Evolutionary conservation across 2,113 vertebrate genomes (phyloP), one percentile per base, ranked within the genome.

Genomic region (Nesoenas mayeri): DNA sequence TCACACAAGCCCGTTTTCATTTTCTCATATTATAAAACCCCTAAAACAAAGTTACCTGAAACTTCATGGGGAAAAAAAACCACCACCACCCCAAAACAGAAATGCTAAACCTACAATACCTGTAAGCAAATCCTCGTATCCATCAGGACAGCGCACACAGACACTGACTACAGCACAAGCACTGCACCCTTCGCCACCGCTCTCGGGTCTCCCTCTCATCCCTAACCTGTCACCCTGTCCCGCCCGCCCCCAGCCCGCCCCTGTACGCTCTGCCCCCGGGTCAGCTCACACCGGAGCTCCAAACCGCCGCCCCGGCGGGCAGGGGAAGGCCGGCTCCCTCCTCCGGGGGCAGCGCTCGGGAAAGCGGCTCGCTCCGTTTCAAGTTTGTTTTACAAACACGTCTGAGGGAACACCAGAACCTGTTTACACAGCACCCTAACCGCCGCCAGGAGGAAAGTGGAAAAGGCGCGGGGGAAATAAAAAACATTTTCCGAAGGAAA

Each of bases 311-410:
- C 38, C 28, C 61, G 26, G 53, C 12, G 21, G 75, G 57, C 58
- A 51, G 42, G 48, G 48, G 42, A 79, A 81, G 66, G 77, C 61
- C 57, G 31, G 29, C 21, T 91, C 34, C 77, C 32, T 85, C 70
- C 78, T 74, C 34, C 28, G 26, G 60, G 38, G 21, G 28, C 62
- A 28, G 75, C 11, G 10, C 62, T 77, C 28, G 6, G 44, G 28
- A 69, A 38, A 70, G 74, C 50, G 12, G 18, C 25, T 64, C 34
- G 1, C 34, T 79, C 65, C 15, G 11, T n/a, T 85, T 88, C 50
- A 95, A 97, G 88, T 97, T 96, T 95, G 79, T 91, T 89, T 81
- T 9, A 87, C 48, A 85, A 78, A 93, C 80, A 34, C 19, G 15
- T 66, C 36, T 32, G 53, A 88, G 53, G 31, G 74, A 81, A 86